phyloP scores from a whole-genome alignment of 2,888 invertebrate genomes.

The Cephus pulcher region DNA sequence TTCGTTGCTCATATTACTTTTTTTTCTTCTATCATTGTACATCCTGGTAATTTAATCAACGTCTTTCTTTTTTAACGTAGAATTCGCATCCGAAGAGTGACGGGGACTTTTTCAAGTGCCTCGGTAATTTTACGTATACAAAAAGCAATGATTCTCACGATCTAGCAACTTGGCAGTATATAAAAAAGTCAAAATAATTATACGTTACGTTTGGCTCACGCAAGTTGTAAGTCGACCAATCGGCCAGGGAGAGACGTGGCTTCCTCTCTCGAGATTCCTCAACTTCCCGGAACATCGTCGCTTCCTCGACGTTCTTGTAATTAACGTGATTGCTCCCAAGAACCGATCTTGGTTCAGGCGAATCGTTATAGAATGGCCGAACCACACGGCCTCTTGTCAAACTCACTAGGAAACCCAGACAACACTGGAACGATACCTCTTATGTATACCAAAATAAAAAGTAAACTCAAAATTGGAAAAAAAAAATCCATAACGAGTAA shows the following conservation, averaged over 20 bases:
- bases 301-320: background rate
- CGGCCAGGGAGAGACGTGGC: slow-evolving; percentile 51
- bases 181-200: slow-evolving; percentile 15
- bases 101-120: background rate
- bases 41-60: too few relatives aligned
- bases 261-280: slow-evolving; percentile 5
- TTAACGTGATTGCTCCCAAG: background rate
- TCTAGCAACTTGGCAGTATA: background rate
- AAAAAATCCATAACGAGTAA: background rate
- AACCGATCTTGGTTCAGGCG: background rate
- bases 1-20: background rate
- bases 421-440: slow-evolving; percentile 17
- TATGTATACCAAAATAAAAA: slow-evolving; percentile 15
- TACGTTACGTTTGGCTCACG: slow-evolving; percentile 56
- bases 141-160: background rate
- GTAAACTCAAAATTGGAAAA: slow-evolving; percentile 18
- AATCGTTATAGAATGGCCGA: background rate
- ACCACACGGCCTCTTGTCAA: background rate
- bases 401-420: background rate
- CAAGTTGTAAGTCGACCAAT: slow-evolving; percentile 63
- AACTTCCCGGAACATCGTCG: slow-evolving; percentile 8
- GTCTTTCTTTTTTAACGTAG: background rate
- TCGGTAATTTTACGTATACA: background rate
- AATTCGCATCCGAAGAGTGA: background rate
- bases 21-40: background rate